Conservation (phyloP, 1,140 invertebrate genomes). For the Augochlora pura region DNA sequence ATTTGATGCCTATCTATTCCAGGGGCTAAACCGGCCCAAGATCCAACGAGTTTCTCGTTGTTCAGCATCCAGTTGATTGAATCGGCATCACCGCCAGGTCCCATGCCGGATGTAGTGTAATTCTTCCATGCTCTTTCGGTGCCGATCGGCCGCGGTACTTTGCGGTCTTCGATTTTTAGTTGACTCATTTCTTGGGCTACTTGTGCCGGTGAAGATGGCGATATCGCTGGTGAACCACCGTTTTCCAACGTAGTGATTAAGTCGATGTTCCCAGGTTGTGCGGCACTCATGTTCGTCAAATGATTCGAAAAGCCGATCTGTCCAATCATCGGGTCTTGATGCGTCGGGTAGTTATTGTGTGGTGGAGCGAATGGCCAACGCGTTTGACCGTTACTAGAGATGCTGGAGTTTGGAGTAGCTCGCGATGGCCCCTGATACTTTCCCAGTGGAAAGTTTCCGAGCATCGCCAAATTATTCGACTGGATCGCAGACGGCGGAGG, state of each 20-base stretch:
- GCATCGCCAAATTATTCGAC: slow-evolving; percentile 74
- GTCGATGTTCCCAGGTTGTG: slow-evolving; percentile 79
- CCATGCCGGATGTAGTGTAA: slow-evolving; percentile 68
- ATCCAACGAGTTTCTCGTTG: slow-evolving; percentile 77
- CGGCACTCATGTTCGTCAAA: slow-evolving; percentile 69
- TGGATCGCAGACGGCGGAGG: slow-evolving; percentile 79
- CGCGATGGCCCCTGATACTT: slow-evolving; percentile 73
- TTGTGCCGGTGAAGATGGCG: slow-evolving; percentile 79
- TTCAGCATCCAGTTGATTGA: slow-evolving; percentile 83
- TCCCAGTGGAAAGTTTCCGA: slow-evolving; percentile 70
- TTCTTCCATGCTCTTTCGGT: slow-evolving; percentile 88
- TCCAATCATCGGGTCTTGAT: slow-evolving; percentile 74
- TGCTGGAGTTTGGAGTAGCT: slow-evolving; percentile 48
- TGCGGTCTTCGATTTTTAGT: slow-evolving; percentile 84
- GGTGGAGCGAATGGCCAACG: slow-evolving; percentile 73
- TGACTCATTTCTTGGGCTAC: slow-evolving; percentile 72
- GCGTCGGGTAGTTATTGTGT: slow-evolving; percentile 72
- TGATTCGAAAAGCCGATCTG: slow-evolving; percentile 75
- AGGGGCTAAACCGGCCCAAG: slow-evolving; percentile 71
- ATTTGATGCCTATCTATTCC: slow-evolving; percentile 76
- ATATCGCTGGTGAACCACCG: slow-evolving; percentile 83
- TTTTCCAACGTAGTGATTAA: slow-evolving; percentile 81
- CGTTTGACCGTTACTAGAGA: slow-evolving; percentile 68
- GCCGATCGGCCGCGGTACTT: slow-evolving; percentile 88
- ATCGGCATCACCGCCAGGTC: slow-evolving; percentile 77